A percentile compares a stretch with the other conserved stretches of the same genome.
Evolutionary conservation across 2,797 vertebrate genomes (phyloP).

Genomic region (Australoheros facetus): DNA sequence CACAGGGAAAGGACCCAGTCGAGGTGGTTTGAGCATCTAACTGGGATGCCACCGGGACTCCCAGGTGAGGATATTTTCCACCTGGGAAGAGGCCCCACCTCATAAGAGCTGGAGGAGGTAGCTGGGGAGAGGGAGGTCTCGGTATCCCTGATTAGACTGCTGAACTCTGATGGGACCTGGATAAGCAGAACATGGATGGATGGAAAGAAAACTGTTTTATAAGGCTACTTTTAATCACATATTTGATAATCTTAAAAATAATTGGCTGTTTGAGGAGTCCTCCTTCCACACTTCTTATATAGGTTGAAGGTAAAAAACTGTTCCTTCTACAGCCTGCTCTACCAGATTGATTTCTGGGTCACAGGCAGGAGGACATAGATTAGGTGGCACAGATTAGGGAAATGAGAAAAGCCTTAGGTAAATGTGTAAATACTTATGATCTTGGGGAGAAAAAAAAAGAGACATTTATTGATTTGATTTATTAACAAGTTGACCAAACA

Average conservation of each 20-base stretch:
- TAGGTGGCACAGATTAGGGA: neutral
- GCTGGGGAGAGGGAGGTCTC: neutral
- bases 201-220: neutral
- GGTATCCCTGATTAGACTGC: neutral
- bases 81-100: neutral
- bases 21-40: too few species aligned
- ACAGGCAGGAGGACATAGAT: neutral
- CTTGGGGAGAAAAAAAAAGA: slow-evolving; percentile 39
- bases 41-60: neutral
- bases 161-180: neutral
- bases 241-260: slow-evolving; percentile 1
- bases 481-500: slow-evolving; percentile 51
- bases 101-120: neutral
- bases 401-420: neutral
- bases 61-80: neutral
- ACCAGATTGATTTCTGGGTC: neutral
- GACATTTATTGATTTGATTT: slow-evolving; percentile 64
- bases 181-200: neutral
- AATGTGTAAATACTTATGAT: neutral
- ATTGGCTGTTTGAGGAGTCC: neutral
- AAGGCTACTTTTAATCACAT: neutral
- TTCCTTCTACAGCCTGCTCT: too few species aligned
- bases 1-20: neutral
- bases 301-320: too few species aligned
- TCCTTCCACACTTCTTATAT: too few species aligned